Conservation (phyloP, 2,797 vertebrate species). For the Alca torda region DNA sequence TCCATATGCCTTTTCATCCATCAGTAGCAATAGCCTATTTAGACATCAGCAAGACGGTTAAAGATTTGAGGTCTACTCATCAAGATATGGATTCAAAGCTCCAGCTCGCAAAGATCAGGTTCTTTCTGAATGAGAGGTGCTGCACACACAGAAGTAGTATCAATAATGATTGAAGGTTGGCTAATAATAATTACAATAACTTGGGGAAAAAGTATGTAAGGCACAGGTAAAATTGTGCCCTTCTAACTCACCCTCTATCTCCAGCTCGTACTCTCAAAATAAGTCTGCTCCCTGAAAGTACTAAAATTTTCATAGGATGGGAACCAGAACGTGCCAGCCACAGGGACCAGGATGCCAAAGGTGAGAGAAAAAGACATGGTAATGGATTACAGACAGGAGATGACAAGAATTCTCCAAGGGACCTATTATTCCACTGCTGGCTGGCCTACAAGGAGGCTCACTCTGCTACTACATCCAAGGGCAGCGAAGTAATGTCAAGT, state of each 20-base stretch:
- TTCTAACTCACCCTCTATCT: background rate
- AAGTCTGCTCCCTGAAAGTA: background rate
- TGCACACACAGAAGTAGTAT: background rate
- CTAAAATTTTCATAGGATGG: background rate
- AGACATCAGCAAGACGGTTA: background rate
- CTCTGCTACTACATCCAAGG: background rate
- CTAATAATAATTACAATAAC: background rate
- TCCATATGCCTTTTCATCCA: background rate
- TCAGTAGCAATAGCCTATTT: background rate
- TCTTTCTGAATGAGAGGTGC: background rate
- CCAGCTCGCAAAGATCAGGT: background rate
- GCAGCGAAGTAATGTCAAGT: background rate
- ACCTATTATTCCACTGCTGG: background rate
- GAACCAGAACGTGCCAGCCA: background rate
- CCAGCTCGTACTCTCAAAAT: background rate
- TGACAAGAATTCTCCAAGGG: constrained; percentile 25
- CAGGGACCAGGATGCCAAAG: background rate
- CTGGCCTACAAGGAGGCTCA: background rate
- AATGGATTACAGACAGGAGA: background rate
- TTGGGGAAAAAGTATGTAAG: background rate
- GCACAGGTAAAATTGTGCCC: background rate
- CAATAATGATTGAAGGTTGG: background rate
- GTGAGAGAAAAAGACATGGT: background rate
- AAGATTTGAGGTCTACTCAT: background rate
- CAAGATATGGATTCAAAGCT: background rate